These are phyloP conservation scores for Drosophila eugracilis DNA, from an alignment of 1,140 invertebrate genomes.

Conservation along the genomic window DNA sequence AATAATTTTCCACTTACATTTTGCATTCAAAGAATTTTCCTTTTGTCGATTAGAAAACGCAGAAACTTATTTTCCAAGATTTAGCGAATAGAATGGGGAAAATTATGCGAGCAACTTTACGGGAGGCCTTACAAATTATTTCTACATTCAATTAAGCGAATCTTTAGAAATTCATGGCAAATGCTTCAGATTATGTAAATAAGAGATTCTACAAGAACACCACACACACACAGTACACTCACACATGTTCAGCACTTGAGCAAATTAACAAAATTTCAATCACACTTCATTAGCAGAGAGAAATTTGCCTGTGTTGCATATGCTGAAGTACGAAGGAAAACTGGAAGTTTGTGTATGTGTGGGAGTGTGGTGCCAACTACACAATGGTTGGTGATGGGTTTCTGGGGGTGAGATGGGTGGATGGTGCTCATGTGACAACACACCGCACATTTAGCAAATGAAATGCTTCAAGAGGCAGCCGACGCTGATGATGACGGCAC, in stretches of 20 bases:
- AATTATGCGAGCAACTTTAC: slow-evolving; percentile 40
- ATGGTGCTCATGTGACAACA: slow-evolving; percentile 17
- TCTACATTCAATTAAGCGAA: slow-evolving; percentile 56
- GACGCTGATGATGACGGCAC: slow-evolving; percentile 9
- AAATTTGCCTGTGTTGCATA: slow-evolving; percentile 51
- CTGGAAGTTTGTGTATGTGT: slow-evolving; percentile 3
- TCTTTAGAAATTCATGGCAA: slow-evolving; percentile 55
- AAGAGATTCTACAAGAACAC: slow-evolving; percentile 47
- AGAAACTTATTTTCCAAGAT: slow-evolving; percentile 14
- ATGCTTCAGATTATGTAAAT: slow-evolving; percentile 64
- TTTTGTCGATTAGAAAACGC: slow-evolving; percentile 12
- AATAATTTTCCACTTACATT: slow-evolving; percentile 2
- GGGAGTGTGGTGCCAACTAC: slow-evolving; percentile 36
- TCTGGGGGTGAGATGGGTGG: not conserved
- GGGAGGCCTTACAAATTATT: slow-evolving; percentile 55
- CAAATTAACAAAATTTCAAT: slow-evolving; percentile 78
- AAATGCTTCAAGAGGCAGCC: slow-evolving; percentile 39
- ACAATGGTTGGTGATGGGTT: slow-evolving; percentile 33
- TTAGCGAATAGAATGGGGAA: slow-evolving; percentile 6
- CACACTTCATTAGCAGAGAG: slow-evolving; percentile 74
- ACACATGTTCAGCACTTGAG: slow-evolving; percentile 53
- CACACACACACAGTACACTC: slow-evolving; percentile 12
- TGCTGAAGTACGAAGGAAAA: slow-evolving; percentile 9
- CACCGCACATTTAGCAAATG: slow-evolving; percentile 52
- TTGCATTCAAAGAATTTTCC: not conserved